Percentiles rank a stretch among this genome's conserved stretches.
These are phyloP conservation scores for Drosophila prosaltans DNA, from an alignment of 1,140 invertebrate species.

Conservation along the genomic window DNA sequence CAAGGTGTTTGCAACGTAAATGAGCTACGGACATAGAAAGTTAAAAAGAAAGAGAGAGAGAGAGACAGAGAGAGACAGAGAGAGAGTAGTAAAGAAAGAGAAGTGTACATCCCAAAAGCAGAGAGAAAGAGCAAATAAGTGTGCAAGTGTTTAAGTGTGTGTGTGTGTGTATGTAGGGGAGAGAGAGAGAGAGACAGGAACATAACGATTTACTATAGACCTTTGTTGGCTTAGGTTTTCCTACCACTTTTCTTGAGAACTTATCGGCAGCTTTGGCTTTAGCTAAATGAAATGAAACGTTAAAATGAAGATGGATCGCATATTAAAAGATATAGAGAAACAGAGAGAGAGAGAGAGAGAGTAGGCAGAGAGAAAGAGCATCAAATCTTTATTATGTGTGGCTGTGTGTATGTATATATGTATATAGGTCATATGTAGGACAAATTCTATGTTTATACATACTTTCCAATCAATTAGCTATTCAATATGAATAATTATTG, in stretches of 20 bases:
- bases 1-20: constrained; percentile 70
- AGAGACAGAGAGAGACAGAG: constrained; percentile 3
- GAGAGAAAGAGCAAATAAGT: too few relatives aligned
- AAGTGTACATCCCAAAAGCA: too few relatives aligned
- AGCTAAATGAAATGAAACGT: constrained; percentile 59
- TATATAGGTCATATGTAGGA: background rate
- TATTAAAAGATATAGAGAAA: constrained; percentile 38
- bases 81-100: too few relatives aligned
- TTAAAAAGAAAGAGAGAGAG: constrained; percentile 28
- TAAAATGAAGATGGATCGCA: constrained; percentile 77
- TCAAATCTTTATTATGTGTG: background rate
- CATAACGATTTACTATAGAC: constrained; percentile 22
- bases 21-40: constrained; percentile 25
- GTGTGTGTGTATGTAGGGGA: too few relatives aligned
- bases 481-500: too few relatives aligned
- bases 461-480: too few relatives aligned
- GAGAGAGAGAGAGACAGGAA: too few relatives aligned
- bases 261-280: constrained; percentile 36
- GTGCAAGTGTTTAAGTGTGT: too few relatives aligned
- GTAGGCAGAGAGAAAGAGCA: background rate
- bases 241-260: constrained; percentile 28
- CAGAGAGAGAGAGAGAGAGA: background rate
- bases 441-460: background rate
- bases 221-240: constrained; percentile 21
- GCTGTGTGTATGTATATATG: background rate